phyloP scores from a whole-genome alignment of 2,888 invertebrate species.

The Papilio demoleus region DNA sequence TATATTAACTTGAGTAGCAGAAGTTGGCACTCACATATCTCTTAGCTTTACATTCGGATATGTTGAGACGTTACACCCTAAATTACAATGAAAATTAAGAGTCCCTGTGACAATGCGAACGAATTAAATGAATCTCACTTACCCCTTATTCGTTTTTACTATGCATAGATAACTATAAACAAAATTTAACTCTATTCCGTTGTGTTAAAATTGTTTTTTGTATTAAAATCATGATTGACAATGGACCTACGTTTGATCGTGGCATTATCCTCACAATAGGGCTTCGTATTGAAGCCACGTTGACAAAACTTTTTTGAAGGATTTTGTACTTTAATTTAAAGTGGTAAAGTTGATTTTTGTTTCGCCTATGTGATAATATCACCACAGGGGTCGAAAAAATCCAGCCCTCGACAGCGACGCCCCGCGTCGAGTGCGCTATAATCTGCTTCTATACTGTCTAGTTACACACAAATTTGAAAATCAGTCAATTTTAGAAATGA shows the following conservation, averaged over 20 bases:
- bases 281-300: conserved; percentile 77
- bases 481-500: conserved; percentile 14
- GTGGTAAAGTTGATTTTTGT: conserved; percentile 58
- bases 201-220: conserved; percentile 48
- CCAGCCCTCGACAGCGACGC: conserved; percentile 78
- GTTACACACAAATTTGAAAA: conserved; percentile 52
- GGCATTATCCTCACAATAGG: conserved; percentile 81
- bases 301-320: conserved; percentile 60
- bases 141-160: conserved; percentile 66
- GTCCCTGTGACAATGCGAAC: conserved; percentile 75
- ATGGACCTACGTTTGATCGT: conserved; percentile 78
- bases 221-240: conserved; percentile 52
- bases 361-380: conserved; percentile 62
- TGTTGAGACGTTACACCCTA: conserved; percentile 49
- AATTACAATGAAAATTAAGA: conserved; percentile 75
- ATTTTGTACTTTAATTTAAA: conserved; percentile 54
- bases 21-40: conserved; percentile 7
- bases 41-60: conserved; percentile 35
- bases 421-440: conserved; percentile 80
- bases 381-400: conserved; percentile 77
- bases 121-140: conserved; percentile 81
- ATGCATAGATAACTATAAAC: conserved; percentile 44
- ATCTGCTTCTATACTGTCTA: conserved; percentile 75
- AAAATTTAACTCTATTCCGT: conserved; percentile 50
- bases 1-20: conserved; percentile 2